Base-by-base conservation (phyloP, 2,113 vertebrate species). In the Cyanocitta stelleri region DNA sequence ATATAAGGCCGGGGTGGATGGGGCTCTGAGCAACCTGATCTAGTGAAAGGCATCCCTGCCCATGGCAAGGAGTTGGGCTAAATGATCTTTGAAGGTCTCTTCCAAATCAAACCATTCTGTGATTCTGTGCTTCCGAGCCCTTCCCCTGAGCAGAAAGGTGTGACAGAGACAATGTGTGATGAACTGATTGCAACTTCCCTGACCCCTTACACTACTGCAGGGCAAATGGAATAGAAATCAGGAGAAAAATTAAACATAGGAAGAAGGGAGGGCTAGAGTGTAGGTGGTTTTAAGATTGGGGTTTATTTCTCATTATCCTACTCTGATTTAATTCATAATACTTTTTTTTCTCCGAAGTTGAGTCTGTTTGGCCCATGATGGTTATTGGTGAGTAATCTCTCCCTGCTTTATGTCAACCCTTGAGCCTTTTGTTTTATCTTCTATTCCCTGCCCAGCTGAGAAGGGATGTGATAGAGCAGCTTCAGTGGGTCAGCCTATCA, bases 121-220 rank as follows among this genome's bases (percentile, higher is more conserved):
- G 39, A 26, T 67, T 67, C 29, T 0, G 0, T 39, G 16, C 11
- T 75, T 61, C n/a, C 0, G 0, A 73, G 26, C 20, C 41, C 29
- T 87, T 30, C 43, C 54, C 24, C 35, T 35, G 18, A 43, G 29
- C 14, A 77, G 14, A 46, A 74, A 46, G 16, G 26, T 22, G 7
- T 1, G 0, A 15, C 8, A 78, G 48, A 51, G 33, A 51, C 30
- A 58, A 52, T 2, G 1, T 63, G 13, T 35, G 35, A 63, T 30
- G 27, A 58, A 74, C 16, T 37, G 55, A 73, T 8, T 46, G 23
- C n/a, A 82, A 30, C 20, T 67, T n/a, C 20, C 16, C 54, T 12
- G 3, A 32, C 10, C 14, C 35, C 18, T 39, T 39, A 35, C 4
- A 10, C 18, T 9, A 7, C 54, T 41, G 13, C 16, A 8, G 16